phyloP scores from a whole-genome alignment of 2,888 invertebrate genomes.

The Stenurella melanura region DNA sequence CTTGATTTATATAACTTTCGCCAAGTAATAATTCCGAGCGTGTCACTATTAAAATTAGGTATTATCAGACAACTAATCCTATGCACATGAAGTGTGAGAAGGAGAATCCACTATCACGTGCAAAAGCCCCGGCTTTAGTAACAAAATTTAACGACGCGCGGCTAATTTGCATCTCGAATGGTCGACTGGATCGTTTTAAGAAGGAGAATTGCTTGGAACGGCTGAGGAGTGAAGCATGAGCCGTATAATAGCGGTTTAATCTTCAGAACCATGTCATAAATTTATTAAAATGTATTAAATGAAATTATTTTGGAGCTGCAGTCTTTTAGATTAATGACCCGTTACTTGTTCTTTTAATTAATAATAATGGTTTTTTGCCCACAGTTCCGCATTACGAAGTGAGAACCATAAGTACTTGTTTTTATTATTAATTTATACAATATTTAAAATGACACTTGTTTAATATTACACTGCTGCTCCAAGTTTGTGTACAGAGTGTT shows the following conservation, averaged over 20 bases:
- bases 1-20: neutral
- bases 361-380: slow-evolving; percentile 21
- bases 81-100: slow-evolving; percentile 63
- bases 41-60: slow-evolving; percentile 3
- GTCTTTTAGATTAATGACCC: slow-evolving; percentile 53
- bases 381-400: neutral
- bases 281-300: slow-evolving; percentile 72
- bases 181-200: slow-evolving; percentile 67
- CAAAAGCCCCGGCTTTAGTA: slow-evolving; percentile 66
- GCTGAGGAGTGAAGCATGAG: slow-evolving; percentile 68
- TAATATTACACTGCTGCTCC: no score
- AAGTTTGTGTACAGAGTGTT: no score
- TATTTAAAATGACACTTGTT: neutral
- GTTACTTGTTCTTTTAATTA: slow-evolving; percentile 43
- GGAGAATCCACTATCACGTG: slow-evolving; percentile 60
- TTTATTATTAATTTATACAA: neutral
- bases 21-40: neutral
- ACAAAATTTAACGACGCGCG: slow-evolving; percentile 70
- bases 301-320: slow-evolving; percentile 68
- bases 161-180: slow-evolving; percentile 71
- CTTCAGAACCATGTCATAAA: slow-evolving; percentile 70
- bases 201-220: slow-evolving; percentile 67
- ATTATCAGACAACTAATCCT: slow-evolving; percentile 53
- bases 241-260: slow-evolving; percentile 72
- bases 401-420: neutral